Percentiles rank a stretch among this genome's conserved stretches.
Evolutionary conservation across 1,140 invertebrate genomes (phyloP).

Genomic region (Copidosoma floridanum): DNA sequence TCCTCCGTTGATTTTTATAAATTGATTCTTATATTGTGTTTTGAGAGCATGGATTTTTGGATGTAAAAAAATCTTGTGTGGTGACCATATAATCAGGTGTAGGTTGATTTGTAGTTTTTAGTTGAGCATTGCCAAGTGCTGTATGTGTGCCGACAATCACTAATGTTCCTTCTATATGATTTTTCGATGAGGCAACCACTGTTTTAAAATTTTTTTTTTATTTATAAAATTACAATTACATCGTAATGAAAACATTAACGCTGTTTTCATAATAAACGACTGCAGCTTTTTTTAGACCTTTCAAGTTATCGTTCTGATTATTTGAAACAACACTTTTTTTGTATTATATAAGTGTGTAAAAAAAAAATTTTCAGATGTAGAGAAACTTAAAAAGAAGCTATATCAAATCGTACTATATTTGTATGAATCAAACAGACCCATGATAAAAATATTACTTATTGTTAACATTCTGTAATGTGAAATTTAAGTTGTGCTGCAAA

Average conservation of each 20-base stretch:
- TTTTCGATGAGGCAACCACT: constrained; percentile 41
- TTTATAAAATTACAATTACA: too few species aligned
- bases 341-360: too few species aligned
- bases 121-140: constrained; percentile 59
- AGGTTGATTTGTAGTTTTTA: constrained; percentile 49
- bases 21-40: constrained; percentile 37
- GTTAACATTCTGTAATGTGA: too few species aligned
- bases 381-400: too few species aligned
- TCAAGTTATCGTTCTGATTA: too few species aligned
- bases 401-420: too few species aligned
- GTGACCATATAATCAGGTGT: constrained; percentile 49
- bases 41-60: constrained; percentile 52
- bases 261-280: background rate
- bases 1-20: constrained; percentile 41
- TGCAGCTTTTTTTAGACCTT: background rate
- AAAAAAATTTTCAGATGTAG: too few species aligned
- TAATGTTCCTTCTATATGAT: constrained; percentile 46
- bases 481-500: too few species aligned
- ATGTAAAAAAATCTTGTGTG: constrained; percentile 45
- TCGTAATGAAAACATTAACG: constrained; percentile 19
- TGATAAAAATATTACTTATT: too few species aligned
- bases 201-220: too few species aligned
- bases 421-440: too few species aligned
- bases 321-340: too few species aligned
- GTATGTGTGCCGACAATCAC: constrained; percentile 59